Evolutionary conservation across 1,140 invertebrate species (phyloP).

Genomic region (Microplitis mediator): DNA sequence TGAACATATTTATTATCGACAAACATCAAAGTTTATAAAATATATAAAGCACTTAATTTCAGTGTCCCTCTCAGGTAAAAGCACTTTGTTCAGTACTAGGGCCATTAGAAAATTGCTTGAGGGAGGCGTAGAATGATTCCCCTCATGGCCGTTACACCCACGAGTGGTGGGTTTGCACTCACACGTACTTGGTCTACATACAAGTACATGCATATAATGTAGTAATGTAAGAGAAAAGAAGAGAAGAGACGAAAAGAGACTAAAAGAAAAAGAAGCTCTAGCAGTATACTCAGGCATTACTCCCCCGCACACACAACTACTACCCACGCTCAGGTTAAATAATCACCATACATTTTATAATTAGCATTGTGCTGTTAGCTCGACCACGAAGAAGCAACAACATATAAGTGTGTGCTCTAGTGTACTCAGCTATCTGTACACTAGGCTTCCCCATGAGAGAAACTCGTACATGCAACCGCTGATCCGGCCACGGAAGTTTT

Average conservation of each 20-base stretch:
- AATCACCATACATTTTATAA: constrained; percentile 38
- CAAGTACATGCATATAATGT: no score
- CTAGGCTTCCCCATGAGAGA: constrained; percentile 8
- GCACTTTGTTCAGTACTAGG: constrained; percentile 12
- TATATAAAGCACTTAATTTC: constrained; percentile 8
- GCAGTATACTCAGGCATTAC: not conserved
- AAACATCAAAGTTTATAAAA: constrained; percentile 16
- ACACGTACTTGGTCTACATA: not conserved
- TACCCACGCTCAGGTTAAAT: constrained; percentile 25
- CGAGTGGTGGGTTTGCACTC: not conserved
- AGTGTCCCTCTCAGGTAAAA: constrained; percentile 7
- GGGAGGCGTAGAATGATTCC: constrained; percentile 25
- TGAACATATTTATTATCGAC: constrained; percentile 29
- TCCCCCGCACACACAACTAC: not conserved
- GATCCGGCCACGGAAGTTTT: constrained; percentile 3
- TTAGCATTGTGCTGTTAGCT: constrained; percentile 27
- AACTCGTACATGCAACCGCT: constrained; percentile 2
- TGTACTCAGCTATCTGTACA: no score
- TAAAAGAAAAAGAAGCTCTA: not conserved
- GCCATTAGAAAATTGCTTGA: constrained; percentile 32
- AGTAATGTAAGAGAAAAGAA: no score
- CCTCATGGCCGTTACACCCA: constrained; percentile 17
- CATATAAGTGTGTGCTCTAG: not conserved
- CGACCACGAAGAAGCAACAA: constrained; percentile 18
- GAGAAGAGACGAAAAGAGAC: no score